These are phyloP conservation scores for Rhincodon typus DNA, from an alignment of 2,797 vertebrate genomes.

Conservation along the genomic window DNA sequence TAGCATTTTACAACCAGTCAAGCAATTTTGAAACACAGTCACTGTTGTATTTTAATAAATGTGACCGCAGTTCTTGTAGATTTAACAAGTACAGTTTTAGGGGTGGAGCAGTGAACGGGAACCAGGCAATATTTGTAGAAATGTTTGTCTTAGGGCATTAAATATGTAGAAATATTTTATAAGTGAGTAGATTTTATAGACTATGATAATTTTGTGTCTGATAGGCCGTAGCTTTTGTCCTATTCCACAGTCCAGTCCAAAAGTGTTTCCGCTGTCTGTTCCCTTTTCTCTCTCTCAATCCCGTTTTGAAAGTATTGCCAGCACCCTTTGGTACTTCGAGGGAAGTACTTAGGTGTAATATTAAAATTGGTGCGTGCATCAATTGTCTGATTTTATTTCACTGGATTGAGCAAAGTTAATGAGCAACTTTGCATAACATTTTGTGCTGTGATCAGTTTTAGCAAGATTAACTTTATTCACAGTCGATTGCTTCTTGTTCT, in stretches of 20 bases:
- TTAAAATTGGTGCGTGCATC: not conserved
- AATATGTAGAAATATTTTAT: not conserved
- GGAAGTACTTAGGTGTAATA: not conserved
- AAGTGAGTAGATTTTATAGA: not conserved
- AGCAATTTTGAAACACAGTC: not conserved
- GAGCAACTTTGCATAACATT: not conserved
- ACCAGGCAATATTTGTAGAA: not conserved
- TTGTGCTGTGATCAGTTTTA: not conserved
- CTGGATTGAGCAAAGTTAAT: not conserved
- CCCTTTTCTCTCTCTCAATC: not conserved
- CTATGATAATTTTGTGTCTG: not conserved
- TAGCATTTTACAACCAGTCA: not conserved
- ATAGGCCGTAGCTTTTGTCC: not conserved
- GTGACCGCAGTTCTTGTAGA: not conserved
- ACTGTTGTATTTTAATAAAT: not conserved
- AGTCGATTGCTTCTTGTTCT: not conserved
- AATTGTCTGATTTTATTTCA: not conserved
- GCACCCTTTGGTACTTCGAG: not conserved
- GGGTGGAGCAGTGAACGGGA: not conserved
- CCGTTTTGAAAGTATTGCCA: not conserved
- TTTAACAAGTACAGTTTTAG: not conserved
- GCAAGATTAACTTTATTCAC: not conserved
- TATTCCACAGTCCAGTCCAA: not conserved
- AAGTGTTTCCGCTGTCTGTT: not conserved
- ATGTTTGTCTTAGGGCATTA: not conserved